Evolutionary conservation across 2,888 invertebrate species (phyloP).

Genomic region (Limnephilus rhombicus): DNA sequence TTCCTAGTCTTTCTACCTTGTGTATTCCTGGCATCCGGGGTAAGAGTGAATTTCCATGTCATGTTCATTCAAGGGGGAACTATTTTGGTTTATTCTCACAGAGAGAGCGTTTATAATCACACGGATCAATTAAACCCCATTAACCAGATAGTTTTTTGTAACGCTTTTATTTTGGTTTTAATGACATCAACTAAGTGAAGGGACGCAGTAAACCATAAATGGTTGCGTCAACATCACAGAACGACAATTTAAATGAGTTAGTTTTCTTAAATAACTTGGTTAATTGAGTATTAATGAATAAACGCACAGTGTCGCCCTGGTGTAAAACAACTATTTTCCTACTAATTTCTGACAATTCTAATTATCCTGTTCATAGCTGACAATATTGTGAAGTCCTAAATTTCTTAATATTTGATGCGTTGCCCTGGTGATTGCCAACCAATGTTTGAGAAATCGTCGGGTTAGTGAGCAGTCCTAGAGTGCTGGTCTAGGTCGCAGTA

Average conservation of each 20-base stretch:
- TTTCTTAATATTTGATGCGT: too few relatives aligned
- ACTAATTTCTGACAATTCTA: background rate
- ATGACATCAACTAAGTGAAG: background rate
- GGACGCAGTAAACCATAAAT: background rate
- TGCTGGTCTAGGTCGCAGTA: too few relatives aligned
- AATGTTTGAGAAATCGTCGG: background rate
- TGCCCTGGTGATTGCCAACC: background rate
- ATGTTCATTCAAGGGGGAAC: background rate
- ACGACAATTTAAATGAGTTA: too few relatives aligned
- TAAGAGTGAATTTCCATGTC: background rate
- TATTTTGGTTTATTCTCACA: background rate
- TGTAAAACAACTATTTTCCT: background rate
- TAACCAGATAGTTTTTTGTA: background rate
- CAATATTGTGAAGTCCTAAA: too few relatives aligned
- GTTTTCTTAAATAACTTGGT: background rate
- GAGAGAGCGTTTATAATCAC: background rate
- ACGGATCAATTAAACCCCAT: background rate
- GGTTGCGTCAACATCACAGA: too few relatives aligned
- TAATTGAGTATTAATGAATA: background rate
- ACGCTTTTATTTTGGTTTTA: constrained; percentile 1
- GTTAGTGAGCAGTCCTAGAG: too few relatives aligned
- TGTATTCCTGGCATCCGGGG: background rate
- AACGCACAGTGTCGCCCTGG: background rate
- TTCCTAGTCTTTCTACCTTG: background rate
- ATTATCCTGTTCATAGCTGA: background rate